phyloP scores from a whole-genome alignment of 2,888 invertebrate genomes.

The Labia minor region DNA sequence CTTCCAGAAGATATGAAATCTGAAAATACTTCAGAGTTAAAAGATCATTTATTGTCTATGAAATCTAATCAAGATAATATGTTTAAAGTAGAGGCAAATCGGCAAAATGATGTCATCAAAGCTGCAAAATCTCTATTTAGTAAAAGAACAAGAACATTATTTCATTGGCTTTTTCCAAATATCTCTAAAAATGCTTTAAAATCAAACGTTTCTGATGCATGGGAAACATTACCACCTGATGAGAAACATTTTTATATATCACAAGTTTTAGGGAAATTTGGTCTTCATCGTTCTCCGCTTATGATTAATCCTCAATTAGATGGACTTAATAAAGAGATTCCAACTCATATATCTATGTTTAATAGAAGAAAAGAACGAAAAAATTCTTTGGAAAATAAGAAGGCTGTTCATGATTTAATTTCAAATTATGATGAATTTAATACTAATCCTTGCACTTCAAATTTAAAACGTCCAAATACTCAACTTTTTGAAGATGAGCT shows the following conservation, averaged over 20 bases:
- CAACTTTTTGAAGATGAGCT: neutral
- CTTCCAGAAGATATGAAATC: neutral
- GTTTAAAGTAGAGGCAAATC: slow-evolving; percentile 15
- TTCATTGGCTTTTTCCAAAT: slow-evolving; percentile 40
- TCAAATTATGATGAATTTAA: slow-evolving; percentile 14
- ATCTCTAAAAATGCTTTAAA: slow-evolving; percentile 37
- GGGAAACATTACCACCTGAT: slow-evolving; percentile 35
- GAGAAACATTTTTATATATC: slow-evolving; percentile 40
- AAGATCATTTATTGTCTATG: neutral
- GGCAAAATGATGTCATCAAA: slow-evolving; percentile 34
- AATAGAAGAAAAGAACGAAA: neutral
- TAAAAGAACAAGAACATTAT: slow-evolving; percentile 38
- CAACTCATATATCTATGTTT: neutral
- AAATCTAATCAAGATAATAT: neutral
- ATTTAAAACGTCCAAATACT: neutral
- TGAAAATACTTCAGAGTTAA: neutral
- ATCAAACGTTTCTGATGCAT: slow-evolving; percentile 35
- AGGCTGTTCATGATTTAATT: slow-evolving; percentile 16
- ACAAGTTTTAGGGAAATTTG: slow-evolving; percentile 38
- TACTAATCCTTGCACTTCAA: neutral
- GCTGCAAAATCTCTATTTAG: slow-evolving; percentile 39
- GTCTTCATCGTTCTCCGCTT: slow-evolving; percentile 34
- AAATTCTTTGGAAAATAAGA: neutral
- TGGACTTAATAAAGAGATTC: slow-evolving; percentile 31
- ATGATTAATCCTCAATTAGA: slow-evolving; percentile 39